Conservation (phyloP, 1,140 invertebrate species). For the Drosophila malerkotliana region DNA sequence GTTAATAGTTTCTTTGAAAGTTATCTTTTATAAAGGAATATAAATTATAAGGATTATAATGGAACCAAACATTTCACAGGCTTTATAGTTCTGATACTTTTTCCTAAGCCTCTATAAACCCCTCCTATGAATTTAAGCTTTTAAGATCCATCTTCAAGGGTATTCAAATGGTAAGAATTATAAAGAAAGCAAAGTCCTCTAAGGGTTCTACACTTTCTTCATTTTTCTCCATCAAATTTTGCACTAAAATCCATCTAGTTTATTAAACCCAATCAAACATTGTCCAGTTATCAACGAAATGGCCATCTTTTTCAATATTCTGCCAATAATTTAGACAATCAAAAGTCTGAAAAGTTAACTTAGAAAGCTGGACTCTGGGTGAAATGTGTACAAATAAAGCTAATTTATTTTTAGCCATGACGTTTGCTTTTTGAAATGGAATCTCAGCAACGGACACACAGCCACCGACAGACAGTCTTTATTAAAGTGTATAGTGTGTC, state of each 20-base stretch:
- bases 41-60: too few relatives aligned
- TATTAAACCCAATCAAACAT: constrained; percentile 1
- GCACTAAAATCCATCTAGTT: not conserved
- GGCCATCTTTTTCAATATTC: constrained; percentile 8
- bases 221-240: not conserved
- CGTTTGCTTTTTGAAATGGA: constrained; percentile 40
- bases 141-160: too few relatives aligned
- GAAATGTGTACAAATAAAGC: constrained; percentile 23
- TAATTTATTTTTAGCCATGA: constrained; percentile 74
- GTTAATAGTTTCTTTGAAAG: too few relatives aligned
- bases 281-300: constrained; percentile 25
- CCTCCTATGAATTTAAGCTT: too few relatives aligned
- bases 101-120: too few relatives aligned
- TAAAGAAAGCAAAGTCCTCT: not conserved
- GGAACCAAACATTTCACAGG: too few relatives aligned
- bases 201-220: not conserved
- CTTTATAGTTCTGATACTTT: too few relatives aligned
- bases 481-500: constrained; percentile 13
- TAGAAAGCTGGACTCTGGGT: constrained; percentile 14
- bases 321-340: constrained; percentile 49
- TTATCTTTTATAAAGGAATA: too few relatives aligned
- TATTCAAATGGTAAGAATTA: too few relatives aligned
- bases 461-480: not conserved
- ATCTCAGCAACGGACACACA: constrained; percentile 22
- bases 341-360: constrained; percentile 30